Percentiles rank a stretch among this genome's conserved stretches.
phyloP scores from a whole-genome alignment of 2,797 vertebrate genomes.

The Poecilia wingei region DNA sequence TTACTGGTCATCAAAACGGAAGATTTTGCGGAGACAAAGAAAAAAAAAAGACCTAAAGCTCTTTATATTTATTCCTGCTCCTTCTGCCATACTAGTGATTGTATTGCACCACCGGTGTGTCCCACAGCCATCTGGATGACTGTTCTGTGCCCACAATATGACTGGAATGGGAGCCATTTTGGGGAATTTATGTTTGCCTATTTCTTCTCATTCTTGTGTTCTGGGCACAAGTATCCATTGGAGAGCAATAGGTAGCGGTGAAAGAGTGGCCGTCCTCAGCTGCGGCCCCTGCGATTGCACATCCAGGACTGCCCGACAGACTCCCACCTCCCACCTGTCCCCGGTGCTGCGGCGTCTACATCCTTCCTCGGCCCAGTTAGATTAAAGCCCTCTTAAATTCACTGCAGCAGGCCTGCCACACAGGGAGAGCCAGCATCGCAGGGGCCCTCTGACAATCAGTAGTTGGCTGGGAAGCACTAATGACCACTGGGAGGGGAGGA shows the following conservation, averaged over 20 bases:
- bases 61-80: slow-evolving; percentile 69
- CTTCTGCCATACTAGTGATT: slow-evolving; percentile 71
- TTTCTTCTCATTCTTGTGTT: slow-evolving; percentile 75
- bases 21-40: slow-evolving; percentile 50
- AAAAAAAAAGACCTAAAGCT: slow-evolving; percentile 58
- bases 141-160: slow-evolving; percentile 73
- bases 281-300: slow-evolving; percentile 59
- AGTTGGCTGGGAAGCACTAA: slow-evolving; percentile 75
- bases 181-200: slow-evolving; percentile 76
- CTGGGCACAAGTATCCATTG: slow-evolving; percentile 69
- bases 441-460: slow-evolving; percentile 78
- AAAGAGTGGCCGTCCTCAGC: slow-evolving; percentile 72
- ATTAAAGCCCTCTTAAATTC: slow-evolving; percentile 81
- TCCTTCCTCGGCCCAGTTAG: slow-evolving; percentile 73
- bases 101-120: slow-evolving; percentile 75
- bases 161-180: slow-evolving; percentile 76
- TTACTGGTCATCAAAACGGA: slow-evolving; percentile 36
- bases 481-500: slow-evolving; percentile 66
- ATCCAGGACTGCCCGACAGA: slow-evolving; percentile 34
- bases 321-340: slow-evolving; percentile 59
- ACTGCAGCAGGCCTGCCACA: slow-evolving; percentile 62
- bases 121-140: slow-evolving; percentile 81
- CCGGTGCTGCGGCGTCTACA: slow-evolving; percentile 30
- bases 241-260: slow-evolving; percentile 75
- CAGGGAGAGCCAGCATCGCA: slow-evolving; percentile 67